Evolutionary conservation across 1,140 invertebrate species (phyloP).

Genomic region (Macrobrachium rosenbergii): DNA sequence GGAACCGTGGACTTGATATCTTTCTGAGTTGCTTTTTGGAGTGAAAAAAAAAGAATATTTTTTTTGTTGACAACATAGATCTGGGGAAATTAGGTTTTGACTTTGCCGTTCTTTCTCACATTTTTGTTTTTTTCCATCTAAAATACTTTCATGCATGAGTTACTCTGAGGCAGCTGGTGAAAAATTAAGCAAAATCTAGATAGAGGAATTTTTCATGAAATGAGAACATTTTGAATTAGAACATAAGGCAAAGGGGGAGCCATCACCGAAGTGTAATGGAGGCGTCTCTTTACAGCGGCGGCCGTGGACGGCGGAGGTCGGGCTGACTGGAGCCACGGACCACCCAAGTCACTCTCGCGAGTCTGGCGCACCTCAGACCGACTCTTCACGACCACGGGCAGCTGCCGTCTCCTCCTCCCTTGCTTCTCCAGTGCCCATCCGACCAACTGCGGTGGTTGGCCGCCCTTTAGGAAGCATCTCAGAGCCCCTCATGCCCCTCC

Average conservation of each 20-base stretch:
- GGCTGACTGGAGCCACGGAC: slow-evolving; percentile 25
- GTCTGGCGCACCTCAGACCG: not conserved
- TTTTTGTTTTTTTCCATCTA: too few species aligned
- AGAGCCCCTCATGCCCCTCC: slow-evolving; percentile 1
- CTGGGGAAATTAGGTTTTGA: too few species aligned
- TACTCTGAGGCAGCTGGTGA: too few species aligned
- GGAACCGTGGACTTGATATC: too few species aligned
- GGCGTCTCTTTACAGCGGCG: slow-evolving; percentile 58
- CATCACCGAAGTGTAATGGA: slow-evolving; percentile 52
- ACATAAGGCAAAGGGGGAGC: slow-evolving; percentile 28
- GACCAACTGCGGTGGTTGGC: not conserved
- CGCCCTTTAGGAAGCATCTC: too few species aligned
- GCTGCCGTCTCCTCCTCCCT: slow-evolving; percentile 1
- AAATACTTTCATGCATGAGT: too few species aligned
- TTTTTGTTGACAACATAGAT: too few species aligned
- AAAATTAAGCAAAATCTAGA: not conserved
- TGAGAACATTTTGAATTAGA: slow-evolving; percentile 8
- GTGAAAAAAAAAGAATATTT: too few species aligned
- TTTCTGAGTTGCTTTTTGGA: too few species aligned
- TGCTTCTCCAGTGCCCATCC: slow-evolving; percentile 12
- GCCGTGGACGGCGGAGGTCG: slow-evolving; percentile 47
- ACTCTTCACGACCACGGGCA: slow-evolving; percentile 9
- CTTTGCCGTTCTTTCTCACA: too few species aligned
- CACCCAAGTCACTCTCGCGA: slow-evolving; percentile 40
- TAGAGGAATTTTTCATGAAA: not conserved